These are phyloP conservation scores for Ceyx cyanopectus DNA, from an alignment of 2,113 vertebrate species.

Conservation along the genomic window DNA sequence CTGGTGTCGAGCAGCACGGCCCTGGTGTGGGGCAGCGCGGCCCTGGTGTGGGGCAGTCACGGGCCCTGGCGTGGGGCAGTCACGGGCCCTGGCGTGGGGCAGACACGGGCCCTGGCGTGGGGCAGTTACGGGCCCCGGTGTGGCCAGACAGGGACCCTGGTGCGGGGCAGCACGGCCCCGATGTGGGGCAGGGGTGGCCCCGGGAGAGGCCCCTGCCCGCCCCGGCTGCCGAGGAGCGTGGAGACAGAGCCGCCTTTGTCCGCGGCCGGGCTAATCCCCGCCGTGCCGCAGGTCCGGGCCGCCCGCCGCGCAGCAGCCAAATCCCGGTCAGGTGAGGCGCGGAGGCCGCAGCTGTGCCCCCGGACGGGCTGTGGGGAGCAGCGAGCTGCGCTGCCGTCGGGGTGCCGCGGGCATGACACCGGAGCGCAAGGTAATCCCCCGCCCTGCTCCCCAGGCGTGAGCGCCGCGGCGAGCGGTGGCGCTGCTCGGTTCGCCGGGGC, in stretches of 20 bases:
- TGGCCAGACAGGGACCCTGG: no score
- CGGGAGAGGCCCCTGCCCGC: no score
- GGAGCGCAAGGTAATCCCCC: not conserved
- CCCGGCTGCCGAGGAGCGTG: accelerated
- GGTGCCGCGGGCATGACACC: not conserved
- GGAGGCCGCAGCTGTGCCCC: not conserved
- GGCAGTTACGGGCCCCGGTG: no score
- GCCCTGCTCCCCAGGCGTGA: not conserved
- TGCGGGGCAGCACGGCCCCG: not conserved
- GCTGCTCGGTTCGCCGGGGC: no score
- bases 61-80: not conserved
- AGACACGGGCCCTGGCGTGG: no score
- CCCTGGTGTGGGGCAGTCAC: no score
- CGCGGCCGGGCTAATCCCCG: no score
- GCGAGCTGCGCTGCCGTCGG: not conserved
- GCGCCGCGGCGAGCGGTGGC: not conserved
- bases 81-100: no score
- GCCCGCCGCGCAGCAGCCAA: not conserved
- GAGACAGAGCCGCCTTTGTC: not conserved
- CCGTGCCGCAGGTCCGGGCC: not conserved
- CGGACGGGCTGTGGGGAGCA: no score
- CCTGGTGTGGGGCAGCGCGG: no score
- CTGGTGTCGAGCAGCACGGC: no score
- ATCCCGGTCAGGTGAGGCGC: slow-evolving; percentile 33
- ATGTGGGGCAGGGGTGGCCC: not conserved